These are phyloP conservation scores for Formica aserva DNA, from an alignment of 2,888 invertebrate species.

Conservation along the genomic window DNA sequence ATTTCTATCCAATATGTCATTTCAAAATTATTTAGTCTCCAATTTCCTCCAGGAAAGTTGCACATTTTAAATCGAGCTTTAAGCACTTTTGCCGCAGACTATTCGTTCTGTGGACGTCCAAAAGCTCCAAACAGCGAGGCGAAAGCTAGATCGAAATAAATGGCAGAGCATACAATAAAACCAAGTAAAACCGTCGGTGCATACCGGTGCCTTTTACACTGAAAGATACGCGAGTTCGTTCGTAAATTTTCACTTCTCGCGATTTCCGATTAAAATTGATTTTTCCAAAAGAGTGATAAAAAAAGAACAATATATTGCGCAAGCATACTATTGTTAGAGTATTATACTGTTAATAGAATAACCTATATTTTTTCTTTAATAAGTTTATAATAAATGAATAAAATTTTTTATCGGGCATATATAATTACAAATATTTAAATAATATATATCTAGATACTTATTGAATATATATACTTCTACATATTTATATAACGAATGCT, in stretches of 20 bases:
- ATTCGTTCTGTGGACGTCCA: slow-evolving; percentile 62
- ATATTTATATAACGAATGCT: neutral
- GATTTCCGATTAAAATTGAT: slow-evolving; percentile 62
- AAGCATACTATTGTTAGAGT: neutral
- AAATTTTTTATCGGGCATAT: neutral
- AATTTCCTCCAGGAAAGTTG: slow-evolving; percentile 52
- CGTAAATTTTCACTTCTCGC: slow-evolving; percentile 56
- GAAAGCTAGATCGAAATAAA: slow-evolving; percentile 71
- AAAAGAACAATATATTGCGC: neutral
- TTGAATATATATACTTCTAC: neutral
- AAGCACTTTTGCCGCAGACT: slow-evolving; percentile 63
- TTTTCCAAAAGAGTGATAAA: slow-evolving; percentile 24
- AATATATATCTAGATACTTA: neutral
- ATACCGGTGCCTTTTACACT: slow-evolving; percentile 8
- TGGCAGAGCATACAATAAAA: slow-evolving; percentile 52
- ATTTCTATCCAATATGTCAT: slow-evolving; percentile 15
- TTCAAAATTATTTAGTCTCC: slow-evolving; percentile 27
- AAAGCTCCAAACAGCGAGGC: slow-evolving; percentile 62
- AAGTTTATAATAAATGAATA: slow-evolving; percentile 6
- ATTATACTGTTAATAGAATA: neutral
- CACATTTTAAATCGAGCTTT: slow-evolving; percentile 58
- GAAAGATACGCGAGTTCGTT: slow-evolving; percentile 37
- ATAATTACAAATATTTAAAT: slow-evolving; percentile 8
- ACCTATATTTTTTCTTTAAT: neutral
- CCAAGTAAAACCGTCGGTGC: slow-evolving; percentile 51